These are phyloP conservation scores for Sitta europaea DNA, from an alignment of 2,113 vertebrate species.

Conservation along the genomic window DNA sequence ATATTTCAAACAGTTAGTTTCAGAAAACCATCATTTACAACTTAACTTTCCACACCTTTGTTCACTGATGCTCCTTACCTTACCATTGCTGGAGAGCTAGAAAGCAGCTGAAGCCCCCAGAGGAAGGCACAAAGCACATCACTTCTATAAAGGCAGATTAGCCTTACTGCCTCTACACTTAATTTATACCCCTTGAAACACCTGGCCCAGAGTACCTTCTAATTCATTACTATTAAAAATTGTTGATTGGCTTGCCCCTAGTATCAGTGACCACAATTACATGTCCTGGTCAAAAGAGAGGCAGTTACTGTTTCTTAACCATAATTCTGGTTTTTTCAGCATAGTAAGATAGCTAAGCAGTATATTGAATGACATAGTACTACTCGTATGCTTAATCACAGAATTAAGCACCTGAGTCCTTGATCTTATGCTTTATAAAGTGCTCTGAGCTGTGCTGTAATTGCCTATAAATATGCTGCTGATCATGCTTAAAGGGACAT, in stretches of 20 bases:
- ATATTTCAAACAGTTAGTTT: neutral
- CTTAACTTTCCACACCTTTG: neutral
- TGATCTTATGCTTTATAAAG: conserved; percentile 28
- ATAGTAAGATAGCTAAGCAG: neutral
- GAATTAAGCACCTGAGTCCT: neutral
- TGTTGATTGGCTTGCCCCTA: neutral
- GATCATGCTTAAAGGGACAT: neutral
- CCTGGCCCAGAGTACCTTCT: neutral
- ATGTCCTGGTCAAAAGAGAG: neutral
- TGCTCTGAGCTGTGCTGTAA: conserved; percentile 16
- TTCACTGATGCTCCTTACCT: neutral
- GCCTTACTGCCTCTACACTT: accelerated
- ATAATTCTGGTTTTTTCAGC: neutral
- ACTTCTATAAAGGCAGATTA: accelerated
- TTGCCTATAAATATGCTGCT: neutral
- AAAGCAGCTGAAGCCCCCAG: neutral
- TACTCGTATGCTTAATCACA: neutral
- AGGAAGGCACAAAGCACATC: accelerated
- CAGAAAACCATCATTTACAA: neutral
- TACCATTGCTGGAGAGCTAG: accelerated
- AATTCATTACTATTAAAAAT: neutral
- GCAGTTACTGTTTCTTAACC: neutral
- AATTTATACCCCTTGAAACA: neutral
- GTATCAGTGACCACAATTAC: neutral
- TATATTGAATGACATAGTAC: neutral